These are phyloP conservation scores for Norana najaformis DNA, from an alignment of 2,888 invertebrate genomes.

Conservation along the genomic window DNA sequence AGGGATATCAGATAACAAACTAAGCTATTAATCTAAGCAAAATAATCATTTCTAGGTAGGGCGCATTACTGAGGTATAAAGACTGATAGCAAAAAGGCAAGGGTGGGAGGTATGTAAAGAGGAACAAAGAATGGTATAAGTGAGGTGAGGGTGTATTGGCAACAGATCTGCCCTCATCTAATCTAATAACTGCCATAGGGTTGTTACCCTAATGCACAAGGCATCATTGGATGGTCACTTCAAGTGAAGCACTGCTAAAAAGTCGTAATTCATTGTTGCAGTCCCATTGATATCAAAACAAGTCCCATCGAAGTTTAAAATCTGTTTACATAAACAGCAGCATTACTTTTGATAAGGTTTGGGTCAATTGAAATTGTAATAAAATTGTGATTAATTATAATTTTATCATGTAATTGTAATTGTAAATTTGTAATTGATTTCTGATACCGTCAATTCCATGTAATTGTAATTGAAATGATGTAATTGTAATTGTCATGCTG, in stretches of 20 bases:
- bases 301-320: no score
- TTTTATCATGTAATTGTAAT: not conserved
- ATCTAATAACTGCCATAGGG: not conserved
- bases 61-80: not conserved
- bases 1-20: not conserved
- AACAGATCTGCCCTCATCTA: not conserved
- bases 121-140: not conserved
- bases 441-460: not conserved
- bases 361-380: not conserved
- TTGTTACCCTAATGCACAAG: not conserved
- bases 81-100: not conserved
- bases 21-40: not conserved
- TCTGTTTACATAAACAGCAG: no score
- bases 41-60: not conserved
- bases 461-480: no score
- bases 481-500: no score
- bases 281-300: no score
- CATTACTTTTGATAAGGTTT: no score
- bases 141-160: not conserved
- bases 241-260: not conserved
- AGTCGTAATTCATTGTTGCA: not conserved
- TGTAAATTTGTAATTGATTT: not conserved
- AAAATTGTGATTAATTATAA: not conserved
- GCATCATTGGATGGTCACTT: not conserved
- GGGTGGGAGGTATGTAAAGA: not conserved